Evolutionary conservation across 2,113 vertebrate species (phyloP).

Genomic region (Fukomys damarensis): DNA sequence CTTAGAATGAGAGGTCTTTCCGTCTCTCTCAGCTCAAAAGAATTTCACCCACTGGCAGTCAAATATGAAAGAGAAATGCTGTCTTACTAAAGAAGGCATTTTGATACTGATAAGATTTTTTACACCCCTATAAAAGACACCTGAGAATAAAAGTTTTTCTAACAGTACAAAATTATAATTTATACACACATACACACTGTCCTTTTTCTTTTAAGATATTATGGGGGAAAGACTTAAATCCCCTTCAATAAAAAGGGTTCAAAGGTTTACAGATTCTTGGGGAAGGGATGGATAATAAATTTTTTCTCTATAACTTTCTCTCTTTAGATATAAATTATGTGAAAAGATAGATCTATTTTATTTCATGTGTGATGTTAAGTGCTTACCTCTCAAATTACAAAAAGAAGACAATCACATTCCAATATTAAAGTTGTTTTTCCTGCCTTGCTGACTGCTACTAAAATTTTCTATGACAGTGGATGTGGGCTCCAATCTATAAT

Average conservation of each 20-base stretch:
- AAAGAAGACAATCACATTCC: neutral
- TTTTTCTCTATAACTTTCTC: neutral
- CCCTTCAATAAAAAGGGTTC: neutral
- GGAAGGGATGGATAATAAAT: neutral
- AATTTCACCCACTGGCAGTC: conserved; percentile 1
- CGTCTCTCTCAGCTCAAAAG: conserved; percentile 58
- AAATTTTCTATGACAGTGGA: neutral
- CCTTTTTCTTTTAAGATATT: neutral
- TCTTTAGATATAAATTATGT: neutral
- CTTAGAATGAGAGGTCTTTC: conserved; percentile 55
- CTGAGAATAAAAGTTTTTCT: neutral
- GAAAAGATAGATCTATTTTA: neutral
- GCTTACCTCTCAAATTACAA: neutral
- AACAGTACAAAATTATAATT: neutral
- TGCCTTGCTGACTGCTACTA: neutral
- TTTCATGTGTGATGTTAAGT: neutral
- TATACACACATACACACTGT: neutral
- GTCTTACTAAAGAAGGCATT: conserved; percentile 42
- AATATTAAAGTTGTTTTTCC: conserved; percentile 20
- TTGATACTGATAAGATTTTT: neutral
- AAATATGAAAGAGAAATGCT: conserved; percentile 63
- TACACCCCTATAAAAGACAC: neutral
- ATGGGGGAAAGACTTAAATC: neutral
- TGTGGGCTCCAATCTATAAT: neutral
- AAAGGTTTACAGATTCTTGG: neutral